Conservation (phyloP, 2,797 vertebrate genomes). For the Pangasius sanitwongsei region DNA sequence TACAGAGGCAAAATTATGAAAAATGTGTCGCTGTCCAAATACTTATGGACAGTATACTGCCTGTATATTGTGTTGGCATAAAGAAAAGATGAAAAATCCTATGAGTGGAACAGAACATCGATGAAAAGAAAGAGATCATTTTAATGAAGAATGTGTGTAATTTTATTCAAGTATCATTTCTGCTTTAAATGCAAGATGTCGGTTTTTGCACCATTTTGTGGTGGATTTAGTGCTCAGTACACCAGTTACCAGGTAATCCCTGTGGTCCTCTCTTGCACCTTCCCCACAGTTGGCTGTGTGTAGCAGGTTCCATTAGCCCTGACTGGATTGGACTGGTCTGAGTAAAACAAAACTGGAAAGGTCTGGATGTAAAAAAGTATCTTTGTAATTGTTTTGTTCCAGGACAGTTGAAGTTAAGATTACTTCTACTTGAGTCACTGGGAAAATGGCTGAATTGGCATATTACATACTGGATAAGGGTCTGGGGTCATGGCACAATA, state of each 20-base stretch:
- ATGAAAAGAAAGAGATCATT: not conserved
- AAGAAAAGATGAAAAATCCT: not conserved
- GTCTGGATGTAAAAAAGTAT: constrained; percentile 5
- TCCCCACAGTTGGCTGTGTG: constrained; percentile 24
- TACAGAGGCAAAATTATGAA: too few relatives aligned
- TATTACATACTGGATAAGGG: constrained; percentile 3
- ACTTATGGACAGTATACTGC: too few relatives aligned
- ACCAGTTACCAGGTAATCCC: constrained; percentile 65
- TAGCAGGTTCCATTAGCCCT: not conserved
- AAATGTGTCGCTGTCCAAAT: too few relatives aligned
- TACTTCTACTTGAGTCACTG: constrained; percentile 12
- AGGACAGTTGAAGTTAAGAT: constrained; percentile 20
- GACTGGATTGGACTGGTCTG: constrained; percentile 11
- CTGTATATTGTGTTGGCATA: not conserved
- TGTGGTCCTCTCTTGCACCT: not conserved
- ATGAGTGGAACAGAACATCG: not conserved
- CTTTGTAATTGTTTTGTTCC: constrained; percentile 17
- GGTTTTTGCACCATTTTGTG: constrained; percentile 67
- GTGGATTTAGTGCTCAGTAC: constrained; percentile 71
- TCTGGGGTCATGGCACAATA: constrained; percentile 23
- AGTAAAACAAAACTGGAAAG: not conserved
- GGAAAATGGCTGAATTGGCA: constrained; percentile 25
- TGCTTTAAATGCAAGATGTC: constrained; percentile 64
- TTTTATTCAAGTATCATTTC: constrained; percentile 25
- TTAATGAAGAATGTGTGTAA: constrained; percentile 16